Conservation (phyloP, 2,113 vertebrate species). For the Rhynchopsitta pachyrhyncha region DNA sequence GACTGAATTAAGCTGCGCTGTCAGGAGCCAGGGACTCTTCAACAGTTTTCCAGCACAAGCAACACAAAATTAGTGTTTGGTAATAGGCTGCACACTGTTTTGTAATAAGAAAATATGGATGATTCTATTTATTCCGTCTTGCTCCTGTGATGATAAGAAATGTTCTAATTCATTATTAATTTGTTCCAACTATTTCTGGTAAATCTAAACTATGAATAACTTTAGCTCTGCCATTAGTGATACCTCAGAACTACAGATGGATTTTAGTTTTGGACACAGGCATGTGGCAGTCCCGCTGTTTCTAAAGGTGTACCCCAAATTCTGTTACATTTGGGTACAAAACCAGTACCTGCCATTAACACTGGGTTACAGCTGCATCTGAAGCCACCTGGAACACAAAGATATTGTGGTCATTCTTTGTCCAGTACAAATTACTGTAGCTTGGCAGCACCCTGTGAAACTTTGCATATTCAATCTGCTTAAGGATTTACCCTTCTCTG, state of each 20-base stretch:
- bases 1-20: background rate
- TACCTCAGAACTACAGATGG: slow-evolving; percentile 44
- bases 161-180: slow-evolving; percentile 80
- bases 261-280: slow-evolving; percentile 15
- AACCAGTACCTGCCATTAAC: background rate
- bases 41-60: slow-evolving; percentile 27
- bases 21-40: slow-evolving; percentile 31
- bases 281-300: background rate
- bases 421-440: background rate
- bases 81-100: slow-evolving; percentile 69
- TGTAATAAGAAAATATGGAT: slow-evolving; percentile 70
- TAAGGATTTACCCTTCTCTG: background rate
- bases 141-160: slow-evolving; percentile 60
- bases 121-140: slow-evolving; percentile 70
- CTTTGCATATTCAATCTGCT: background rate
- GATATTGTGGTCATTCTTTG: background rate
- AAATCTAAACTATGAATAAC: slow-evolving; percentile 74
- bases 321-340: slow-evolving; percentile 6
- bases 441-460: background rate
- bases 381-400: background rate
- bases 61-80: slow-evolving; percentile 37
- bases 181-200: slow-evolving; percentile 73
- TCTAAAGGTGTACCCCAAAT: background rate
- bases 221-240: slow-evolving; percentile 52
- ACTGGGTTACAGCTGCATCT: background rate